Conservation (phyloP, 2,113 vertebrate species). For the Scatophagus argus region DNA sequence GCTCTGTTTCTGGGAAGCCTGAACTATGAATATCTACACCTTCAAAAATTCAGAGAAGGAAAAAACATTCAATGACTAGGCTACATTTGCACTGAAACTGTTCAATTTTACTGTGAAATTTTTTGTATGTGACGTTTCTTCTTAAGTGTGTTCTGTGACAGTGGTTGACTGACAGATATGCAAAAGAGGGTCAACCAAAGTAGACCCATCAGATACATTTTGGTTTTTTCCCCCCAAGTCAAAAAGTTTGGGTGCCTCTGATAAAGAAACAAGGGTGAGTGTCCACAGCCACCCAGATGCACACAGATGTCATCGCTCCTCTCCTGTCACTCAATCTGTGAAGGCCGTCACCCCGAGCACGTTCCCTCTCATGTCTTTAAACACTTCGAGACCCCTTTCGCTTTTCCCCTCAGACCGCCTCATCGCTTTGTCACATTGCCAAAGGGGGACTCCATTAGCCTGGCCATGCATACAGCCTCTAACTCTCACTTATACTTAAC, state of each 20-base stretch:
- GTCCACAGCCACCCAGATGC: slow-evolving; percentile 65
- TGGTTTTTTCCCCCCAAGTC: not conserved
- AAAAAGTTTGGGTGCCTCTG: slow-evolving; percentile 1
- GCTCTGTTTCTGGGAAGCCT: slow-evolving; percentile 13
- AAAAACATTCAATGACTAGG: not conserved
- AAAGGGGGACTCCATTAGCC: slow-evolving; percentile 96
- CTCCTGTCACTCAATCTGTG: slow-evolving; percentile 83
- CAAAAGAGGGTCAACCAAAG: not conserved
- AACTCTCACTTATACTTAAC: slow-evolving; percentile 82
- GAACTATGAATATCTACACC: slow-evolving; percentile 16
- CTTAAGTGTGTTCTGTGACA: not conserved
- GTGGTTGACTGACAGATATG: not conserved
- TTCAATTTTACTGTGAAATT: not conserved
- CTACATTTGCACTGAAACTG: not conserved
- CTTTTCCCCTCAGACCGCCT: slow-evolving; percentile 90
- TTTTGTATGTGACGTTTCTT: not conserved
- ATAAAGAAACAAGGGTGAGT: slow-evolving; percentile 74
- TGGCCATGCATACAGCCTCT: slow-evolving; percentile 87
- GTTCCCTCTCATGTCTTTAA: slow-evolving; percentile 93
- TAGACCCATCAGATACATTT: not conserved
- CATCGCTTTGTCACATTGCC: slow-evolving; percentile 94
- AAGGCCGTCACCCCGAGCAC: slow-evolving; percentile 85
- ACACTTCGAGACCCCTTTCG: slow-evolving; percentile 92
- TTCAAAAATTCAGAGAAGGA: not conserved
- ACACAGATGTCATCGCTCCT: slow-evolving; percentile 65